Evolutionary conservation across 2,113 vertebrate genomes (phyloP).

Genomic region (Mustelus asterias): DNA sequence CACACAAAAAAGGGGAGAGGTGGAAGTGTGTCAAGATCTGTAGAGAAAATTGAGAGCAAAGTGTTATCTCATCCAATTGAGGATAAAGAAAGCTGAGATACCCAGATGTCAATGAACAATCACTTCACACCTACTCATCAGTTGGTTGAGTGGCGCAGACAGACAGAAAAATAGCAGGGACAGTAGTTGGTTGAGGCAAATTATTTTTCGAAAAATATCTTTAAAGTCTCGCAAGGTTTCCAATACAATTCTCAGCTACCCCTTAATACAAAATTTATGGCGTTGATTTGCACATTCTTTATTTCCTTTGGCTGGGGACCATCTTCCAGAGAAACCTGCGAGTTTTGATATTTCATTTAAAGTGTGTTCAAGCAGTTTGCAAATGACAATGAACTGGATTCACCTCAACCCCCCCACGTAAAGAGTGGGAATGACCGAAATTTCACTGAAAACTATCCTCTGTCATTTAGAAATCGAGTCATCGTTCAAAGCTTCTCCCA

Average conservation of each 20-base stretch:
- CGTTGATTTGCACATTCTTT: not conserved
- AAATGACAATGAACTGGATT: not conserved
- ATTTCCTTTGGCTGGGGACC: not conserved
- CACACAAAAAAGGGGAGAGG: not conserved
- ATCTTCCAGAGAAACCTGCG: not conserved
- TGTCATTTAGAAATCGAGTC: not conserved
- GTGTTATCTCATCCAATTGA: not conserved
- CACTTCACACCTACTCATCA: not conserved
- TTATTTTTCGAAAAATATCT: not conserved
- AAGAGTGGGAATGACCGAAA: not conserved
- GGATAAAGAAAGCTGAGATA: not conserved
- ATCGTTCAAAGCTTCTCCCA: not conserved
- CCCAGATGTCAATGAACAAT: not conserved
- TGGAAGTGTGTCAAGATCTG: not conserved
- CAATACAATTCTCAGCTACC: too few species aligned
- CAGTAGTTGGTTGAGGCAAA: not conserved
- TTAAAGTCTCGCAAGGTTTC: not conserved
- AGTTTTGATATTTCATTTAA: not conserved
- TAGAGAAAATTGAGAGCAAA: not conserved
- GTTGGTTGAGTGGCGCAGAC: not conserved
- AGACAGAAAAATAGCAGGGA: too few species aligned
- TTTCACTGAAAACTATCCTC: not conserved
- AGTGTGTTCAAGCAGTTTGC: not conserved
- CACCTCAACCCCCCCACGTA: not conserved
- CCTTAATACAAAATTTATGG: not conserved